Percentiles rank a stretch among this genome's conserved stretches.
Conservation (phyloP, 1,140 invertebrate species). For the Aphaenogaster floridana region DNA sequence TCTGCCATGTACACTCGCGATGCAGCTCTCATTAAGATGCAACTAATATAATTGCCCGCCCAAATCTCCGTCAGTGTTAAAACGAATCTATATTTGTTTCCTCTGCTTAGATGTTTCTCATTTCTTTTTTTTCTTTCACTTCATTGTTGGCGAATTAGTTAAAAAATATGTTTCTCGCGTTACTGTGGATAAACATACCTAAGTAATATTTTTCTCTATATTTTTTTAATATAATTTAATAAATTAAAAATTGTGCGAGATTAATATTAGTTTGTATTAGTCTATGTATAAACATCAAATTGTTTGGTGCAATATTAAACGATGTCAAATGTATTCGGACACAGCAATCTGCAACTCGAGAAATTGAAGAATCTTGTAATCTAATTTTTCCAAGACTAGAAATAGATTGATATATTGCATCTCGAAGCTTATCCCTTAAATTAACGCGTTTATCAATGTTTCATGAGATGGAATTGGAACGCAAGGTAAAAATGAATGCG, state of each 20-base stretch:
- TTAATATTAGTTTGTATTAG: slow-evolving; percentile 7
- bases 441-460: slow-evolving; percentile 21
- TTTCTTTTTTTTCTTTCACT: neutral
- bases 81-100: slow-evolving; percentile 21
- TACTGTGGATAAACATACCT: no score
- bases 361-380: neutral
- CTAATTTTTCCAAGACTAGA: neutral
- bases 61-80: neutral
- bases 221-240: neutral
- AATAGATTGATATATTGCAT: slow-evolving; percentile 6
- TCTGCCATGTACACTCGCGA: slow-evolving; percentile 8
- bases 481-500: slow-evolving; percentile 56
- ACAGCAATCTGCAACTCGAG: neutral
- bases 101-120: neutral
- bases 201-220: no score
- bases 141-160: neutral
- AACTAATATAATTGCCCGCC: neutral
- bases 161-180: neutral
- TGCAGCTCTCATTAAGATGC: neutral
- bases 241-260: neutral
- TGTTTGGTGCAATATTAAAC: neutral
- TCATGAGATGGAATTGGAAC: slow-evolving; percentile 71
- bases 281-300: neutral
- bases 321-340: neutral
- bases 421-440: slow-evolving; percentile 7